Base-by-base conservation (phyloP, 30 jellyfish, hydroid and myxozoan genomes). In the Chironex yamaguchii region DNA sequence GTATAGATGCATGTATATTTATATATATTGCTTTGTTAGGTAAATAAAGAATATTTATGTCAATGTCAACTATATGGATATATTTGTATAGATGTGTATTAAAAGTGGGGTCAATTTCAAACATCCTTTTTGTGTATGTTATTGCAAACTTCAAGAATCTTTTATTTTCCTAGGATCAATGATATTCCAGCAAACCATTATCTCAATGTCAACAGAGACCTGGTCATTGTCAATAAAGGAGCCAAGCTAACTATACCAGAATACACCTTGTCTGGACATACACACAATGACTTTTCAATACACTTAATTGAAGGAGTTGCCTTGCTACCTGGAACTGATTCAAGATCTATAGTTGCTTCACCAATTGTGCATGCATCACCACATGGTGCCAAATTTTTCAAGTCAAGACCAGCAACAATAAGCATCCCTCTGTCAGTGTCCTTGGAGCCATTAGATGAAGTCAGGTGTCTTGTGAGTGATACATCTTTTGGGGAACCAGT, bases 371-470 rank as follows among this genome's bases (percentile, higher is more conserved):
- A 63, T 22, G 90, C 69, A 12, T 28, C 29, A 4, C 97, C 97
- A 22, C 93, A 89, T 52, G 97, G 97, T 0, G 91, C 93, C 34
- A 89, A 65, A 49, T 89, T 89, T 51, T 89, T 49, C 67, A 64
- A 82, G 14, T 30, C 72, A 13, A 52, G 48, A 54, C 90, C 84
- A 25, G 97, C 97, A 13, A 65, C 42, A 29, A 87, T 89, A 0
- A 72, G 71, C 29, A 24, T 89, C 50, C 97, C 97, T 0, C 65
- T 89, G 12, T 52, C 58, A 54, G 67, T 72, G 23, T 70, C 80
- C 24, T 42, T 76, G 17, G 97, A 76, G 2, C 68, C 67, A 11
- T 90, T 30, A 9, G 62, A 42, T 24, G 36, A 17, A 3, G 33
- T 91, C 13, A 49, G 52, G 29, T 84, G 91, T 36, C 63, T 24